Percentiles rank a stretch among this genome's conserved stretches.
phyloP scores from a whole-genome alignment of 1,140 invertebrate species.

The Aphelenchoides avenae region DNA sequence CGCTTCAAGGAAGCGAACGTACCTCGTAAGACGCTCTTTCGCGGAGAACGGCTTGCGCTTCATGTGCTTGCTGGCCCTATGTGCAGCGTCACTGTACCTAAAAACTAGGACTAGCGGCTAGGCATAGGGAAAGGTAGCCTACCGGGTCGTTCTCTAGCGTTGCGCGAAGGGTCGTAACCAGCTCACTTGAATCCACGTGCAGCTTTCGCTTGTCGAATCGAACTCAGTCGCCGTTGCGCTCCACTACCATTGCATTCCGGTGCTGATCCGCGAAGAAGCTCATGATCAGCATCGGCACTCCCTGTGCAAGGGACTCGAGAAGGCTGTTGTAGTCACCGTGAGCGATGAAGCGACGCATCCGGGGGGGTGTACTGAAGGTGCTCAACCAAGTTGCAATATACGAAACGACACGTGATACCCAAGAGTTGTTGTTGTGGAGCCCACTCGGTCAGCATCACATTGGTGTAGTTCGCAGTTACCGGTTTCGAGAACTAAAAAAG shows the following conservation, averaged over 20 bases:
- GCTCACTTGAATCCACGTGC: too few relatives aligned
- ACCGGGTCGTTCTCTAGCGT: too few relatives aligned
- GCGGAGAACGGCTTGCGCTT: conserved; percentile 23
- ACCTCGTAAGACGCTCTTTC: conserved; percentile 16
- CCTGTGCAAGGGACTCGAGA: too few relatives aligned
- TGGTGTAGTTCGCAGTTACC: not conserved
- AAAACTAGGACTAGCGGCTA: too few relatives aligned
- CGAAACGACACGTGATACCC: too few relatives aligned
- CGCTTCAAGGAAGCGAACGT: conserved; percentile 19
- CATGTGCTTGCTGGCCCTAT: too few relatives aligned
- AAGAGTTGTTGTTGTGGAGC: conserved; percentile 18
- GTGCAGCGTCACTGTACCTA: too few relatives aligned
- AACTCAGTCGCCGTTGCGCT: conserved; percentile 22
- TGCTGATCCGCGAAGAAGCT: conserved; percentile 25
- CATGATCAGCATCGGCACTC: conserved; percentile 10
- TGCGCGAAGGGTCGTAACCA: too few relatives aligned
- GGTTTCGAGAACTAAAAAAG: too few relatives aligned
- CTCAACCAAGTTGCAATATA: too few relatives aligned
- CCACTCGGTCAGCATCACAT: conserved; percentile 21
- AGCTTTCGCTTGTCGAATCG: conserved; percentile 6
- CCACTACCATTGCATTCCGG: conserved; percentile 10
- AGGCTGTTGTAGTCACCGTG: conserved; percentile 28
- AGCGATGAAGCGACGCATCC: conserved; percentile 11
- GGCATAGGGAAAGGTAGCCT: too few relatives aligned
- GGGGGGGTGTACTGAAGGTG: conserved; percentile 7